Conservation (phyloP, 2,888 invertebrate genomes). For the Spisula solida region DNA sequence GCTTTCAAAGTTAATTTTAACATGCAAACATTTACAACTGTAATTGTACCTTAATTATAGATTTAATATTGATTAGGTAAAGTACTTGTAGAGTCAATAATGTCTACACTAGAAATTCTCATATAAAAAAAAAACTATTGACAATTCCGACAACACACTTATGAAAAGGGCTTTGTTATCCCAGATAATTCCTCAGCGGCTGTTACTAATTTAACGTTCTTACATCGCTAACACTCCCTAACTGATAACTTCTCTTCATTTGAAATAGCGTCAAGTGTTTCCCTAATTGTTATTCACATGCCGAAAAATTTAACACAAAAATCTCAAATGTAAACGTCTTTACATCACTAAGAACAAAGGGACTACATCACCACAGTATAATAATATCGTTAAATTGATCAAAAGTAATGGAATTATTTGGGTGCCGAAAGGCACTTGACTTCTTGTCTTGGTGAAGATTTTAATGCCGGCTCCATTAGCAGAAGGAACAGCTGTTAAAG, state of each 20-base stretch:
- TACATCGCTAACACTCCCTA: constrained; percentile 23
- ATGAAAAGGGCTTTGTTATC: constrained; percentile 24
- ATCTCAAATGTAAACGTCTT: constrained; percentile 23
- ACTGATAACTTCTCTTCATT: constrained; percentile 22
- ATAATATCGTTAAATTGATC: constrained; percentile 38
- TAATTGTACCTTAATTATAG: constrained; percentile 17
- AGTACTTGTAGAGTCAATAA: neutral
- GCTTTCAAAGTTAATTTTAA: neutral
- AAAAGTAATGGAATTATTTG: constrained; percentile 50
- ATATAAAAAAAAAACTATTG: neutral
- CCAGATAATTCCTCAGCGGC: constrained; percentile 1
- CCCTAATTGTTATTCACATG: constrained; percentile 43
- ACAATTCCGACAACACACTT: neutral
- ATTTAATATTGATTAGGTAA: neutral
- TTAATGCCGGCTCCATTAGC: constrained; percentile 45
- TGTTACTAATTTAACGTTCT: constrained; percentile 37
- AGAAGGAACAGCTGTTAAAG: constrained; percentile 23
- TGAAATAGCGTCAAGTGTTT: constrained; percentile 37
- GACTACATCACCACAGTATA: constrained; percentile 15
- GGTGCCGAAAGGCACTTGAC: constrained; percentile 55
- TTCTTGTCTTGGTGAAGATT: constrained; percentile 41
- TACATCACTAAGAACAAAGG: constrained; percentile 28
- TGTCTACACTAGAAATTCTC: neutral
- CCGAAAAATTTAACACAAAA: constrained; percentile 24
- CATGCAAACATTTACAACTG: neutral